Base-by-base conservation (phyloP, 2,113 vertebrate genomes). In the Origma solitaria region DNA sequence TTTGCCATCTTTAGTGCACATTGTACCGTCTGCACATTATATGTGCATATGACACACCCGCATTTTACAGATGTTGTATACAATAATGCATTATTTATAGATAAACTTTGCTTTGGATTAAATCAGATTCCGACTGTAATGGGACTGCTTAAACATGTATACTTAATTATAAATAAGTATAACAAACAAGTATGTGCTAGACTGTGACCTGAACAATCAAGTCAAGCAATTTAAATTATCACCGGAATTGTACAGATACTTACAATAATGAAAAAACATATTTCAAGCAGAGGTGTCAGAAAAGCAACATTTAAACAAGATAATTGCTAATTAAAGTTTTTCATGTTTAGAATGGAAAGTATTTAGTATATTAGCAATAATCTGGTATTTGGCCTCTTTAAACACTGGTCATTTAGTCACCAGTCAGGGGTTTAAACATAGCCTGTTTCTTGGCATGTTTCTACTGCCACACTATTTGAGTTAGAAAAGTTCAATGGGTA, bases 31-130 rank as follows among this genome's bases (percentile, higher is more conserved):
- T 92, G 75, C 58, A 88, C 42, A 47, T 95, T 76, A 73, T 80
- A n/a, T n/a, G 69, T 60, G 49, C 51, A 4, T 53, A 44, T 0
- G 11, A 53, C 40, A 87, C 64, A 95, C 49, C 85, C 92, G 90
- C 72, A 53, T 19, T 88, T 93, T 84, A 93, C 76, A 90, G 86
- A 94, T 88, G 89, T 76, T 90, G 44, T 82, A 82, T 19, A 73
- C 73, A 88, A 94, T 64, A 93, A 84, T 92, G 77, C 57, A 91
- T 96, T 94, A 93, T 96, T 93, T 95, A 94, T 75, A 92, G 61
- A 68, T 72, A 93, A 96, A 84, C 49, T 94, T 94, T 81, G 82
- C 76, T 92, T 93, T 88, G 72, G 60, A 86, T 96, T 88, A 93
- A 89, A 94, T 96, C 87, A 94, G 91, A 88, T 82, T 89, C 77